Conservation (phyloP, 2,797 vertebrate genomes). For the Crenichthys baileyi region DNA sequence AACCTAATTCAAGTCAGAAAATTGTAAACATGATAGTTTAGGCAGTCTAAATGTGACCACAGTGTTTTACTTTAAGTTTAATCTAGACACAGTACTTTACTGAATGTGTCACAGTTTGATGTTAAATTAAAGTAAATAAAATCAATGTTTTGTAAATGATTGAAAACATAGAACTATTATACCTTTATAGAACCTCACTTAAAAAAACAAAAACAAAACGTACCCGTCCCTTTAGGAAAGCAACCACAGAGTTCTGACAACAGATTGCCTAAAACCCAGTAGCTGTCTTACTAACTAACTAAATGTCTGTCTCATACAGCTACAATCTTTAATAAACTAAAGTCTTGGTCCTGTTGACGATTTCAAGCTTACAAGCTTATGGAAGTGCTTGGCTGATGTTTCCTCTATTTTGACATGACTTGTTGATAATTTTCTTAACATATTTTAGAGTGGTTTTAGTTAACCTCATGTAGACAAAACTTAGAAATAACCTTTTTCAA, state of each 20-base stretch:
- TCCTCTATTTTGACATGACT: neutral
- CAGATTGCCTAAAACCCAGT: neutral
- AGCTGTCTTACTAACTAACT: no score
- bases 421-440: neutral
- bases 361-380: neutral
- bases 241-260: neutral
- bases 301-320: neutral
- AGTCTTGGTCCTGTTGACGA: neutral
- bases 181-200: no score
- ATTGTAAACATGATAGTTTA: constrained; percentile 14
- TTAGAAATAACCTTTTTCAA: neutral
- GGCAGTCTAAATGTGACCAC: constrained; percentile 21
- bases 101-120: constrained; percentile 31
- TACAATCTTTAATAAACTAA: neutral
- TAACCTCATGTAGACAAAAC: neutral
- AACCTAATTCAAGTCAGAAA: constrained; percentile 17
- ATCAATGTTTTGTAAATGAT: neutral
- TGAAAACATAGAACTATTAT: no score
- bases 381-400: neutral
- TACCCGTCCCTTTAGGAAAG: neutral
- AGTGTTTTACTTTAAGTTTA: constrained; percentile 10
- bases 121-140: constrained; percentile 10
- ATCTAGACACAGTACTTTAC: constrained; percentile 41
- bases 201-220: no score
- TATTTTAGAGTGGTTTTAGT: neutral